Percentiles rank a stretch among this genome's conserved stretches.
Conservation (phyloP, 1,140 invertebrate species). For the Schlechtendalia chinensis region DNA sequence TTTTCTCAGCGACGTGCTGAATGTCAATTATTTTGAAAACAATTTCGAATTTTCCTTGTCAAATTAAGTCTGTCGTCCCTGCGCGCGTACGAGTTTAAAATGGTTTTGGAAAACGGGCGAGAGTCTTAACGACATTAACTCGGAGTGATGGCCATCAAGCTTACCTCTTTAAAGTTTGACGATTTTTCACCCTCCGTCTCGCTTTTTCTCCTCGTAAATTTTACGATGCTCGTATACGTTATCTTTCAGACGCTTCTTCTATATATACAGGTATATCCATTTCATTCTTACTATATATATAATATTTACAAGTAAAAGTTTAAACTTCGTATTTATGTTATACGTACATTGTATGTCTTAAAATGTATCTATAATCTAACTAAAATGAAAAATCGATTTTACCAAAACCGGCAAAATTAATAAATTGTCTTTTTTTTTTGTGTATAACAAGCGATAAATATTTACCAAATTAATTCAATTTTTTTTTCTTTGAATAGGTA, state of each 20-base stretch:
- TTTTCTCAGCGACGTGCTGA: background rate
- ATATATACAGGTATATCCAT: background rate
- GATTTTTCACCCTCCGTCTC: conserved; percentile 25
- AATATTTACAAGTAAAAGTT: background rate
- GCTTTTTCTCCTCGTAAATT: background rate
- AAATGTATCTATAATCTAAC: background rate
- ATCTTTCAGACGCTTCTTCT: background rate
- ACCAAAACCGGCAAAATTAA: background rate
- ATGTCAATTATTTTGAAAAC: conserved; percentile 48
- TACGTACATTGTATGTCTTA: background rate
- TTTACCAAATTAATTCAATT: background rate
- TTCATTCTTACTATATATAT: background rate
- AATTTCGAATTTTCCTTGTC: conserved; percentile 46
- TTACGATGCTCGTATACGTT: conserved; percentile 17
- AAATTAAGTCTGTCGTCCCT: conserved; percentile 42
- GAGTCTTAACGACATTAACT: conserved; percentile 48
- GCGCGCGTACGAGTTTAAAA: conserved; percentile 41
- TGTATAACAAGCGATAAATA: background rate
- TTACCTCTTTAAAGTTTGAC: conserved; percentile 44
- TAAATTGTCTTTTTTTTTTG: background rate
- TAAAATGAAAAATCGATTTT: background rate
- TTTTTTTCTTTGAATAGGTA: background rate
- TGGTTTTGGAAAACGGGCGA: conserved; percentile 38
- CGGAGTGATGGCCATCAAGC: conserved; percentile 47
- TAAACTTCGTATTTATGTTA: background rate